phyloP scores from a whole-genome alignment of 2,113 vertebrate species.

The Spea bombifrons region DNA sequence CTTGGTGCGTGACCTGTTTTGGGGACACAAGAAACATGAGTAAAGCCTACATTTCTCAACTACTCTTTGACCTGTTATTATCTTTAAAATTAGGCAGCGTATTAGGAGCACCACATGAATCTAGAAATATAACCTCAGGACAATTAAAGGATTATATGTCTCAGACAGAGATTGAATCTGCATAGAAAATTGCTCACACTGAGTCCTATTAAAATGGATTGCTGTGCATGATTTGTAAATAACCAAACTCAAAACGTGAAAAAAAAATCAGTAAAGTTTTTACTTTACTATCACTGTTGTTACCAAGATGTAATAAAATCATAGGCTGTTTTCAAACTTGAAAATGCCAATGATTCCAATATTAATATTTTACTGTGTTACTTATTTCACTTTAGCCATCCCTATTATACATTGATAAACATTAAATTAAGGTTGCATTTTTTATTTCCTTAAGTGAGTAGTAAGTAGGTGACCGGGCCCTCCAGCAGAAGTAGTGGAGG shows the following conservation, averaged over 20 bases:
- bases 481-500: too few relatives aligned
- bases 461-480: too few relatives aligned
- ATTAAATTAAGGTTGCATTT: too few relatives aligned
- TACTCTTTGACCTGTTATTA: conserved; percentile 39
- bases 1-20: conserved; percentile 21
- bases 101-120: conserved; percentile 30
- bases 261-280: not conserved
- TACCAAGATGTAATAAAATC: too few relatives aligned
- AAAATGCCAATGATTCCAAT: too few relatives aligned
- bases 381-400: too few relatives aligned
- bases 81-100: conserved; percentile 31
- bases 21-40: conserved; percentile 6
- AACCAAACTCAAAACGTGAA: conserved; percentile 26
- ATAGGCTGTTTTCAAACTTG: too few relatives aligned
- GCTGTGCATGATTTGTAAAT: conserved; percentile 42
- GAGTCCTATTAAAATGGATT: conserved; percentile 20
- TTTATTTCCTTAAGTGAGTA: too few relatives aligned
- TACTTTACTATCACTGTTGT: too few relatives aligned
- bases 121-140: conserved; percentile 37
- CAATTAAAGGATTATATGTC: conserved; percentile 46
- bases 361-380: too few relatives aligned
- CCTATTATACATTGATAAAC: too few relatives aligned
- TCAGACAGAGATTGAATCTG: conserved; percentile 37
- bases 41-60: conserved; percentile 37
- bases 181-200: conserved; percentile 35